phyloP scores from a whole-genome alignment of 2,113 vertebrate genomes.

The Scomber japonicus region DNA sequence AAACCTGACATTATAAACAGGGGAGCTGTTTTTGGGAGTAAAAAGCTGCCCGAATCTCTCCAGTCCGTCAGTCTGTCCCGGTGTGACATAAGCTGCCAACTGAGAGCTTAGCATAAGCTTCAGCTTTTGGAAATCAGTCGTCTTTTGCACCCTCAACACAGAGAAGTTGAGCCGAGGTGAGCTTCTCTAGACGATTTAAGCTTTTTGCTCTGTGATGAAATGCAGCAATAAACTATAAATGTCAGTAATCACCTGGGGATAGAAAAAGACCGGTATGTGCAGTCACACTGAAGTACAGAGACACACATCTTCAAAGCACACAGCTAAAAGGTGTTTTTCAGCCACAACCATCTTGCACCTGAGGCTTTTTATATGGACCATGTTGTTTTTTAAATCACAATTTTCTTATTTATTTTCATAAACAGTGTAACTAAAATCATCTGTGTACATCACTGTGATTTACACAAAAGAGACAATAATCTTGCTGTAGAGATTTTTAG shows the following conservation, averaged over 20 bases:
- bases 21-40: conserved; percentile 52
- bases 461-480: not conserved
- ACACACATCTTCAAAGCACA: conserved; percentile 34
- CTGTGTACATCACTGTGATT: not conserved
- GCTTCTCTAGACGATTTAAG: conserved; percentile 21
- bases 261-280: conserved; percentile 28
- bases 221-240: conserved; percentile 55
- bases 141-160: conserved; percentile 6
- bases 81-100: conserved; percentile 52
- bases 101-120: conserved; percentile 39
- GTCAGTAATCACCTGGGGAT: conserved; percentile 53
- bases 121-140: conserved; percentile 31
- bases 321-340: conserved; percentile 12
- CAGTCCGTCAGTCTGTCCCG: conserved; percentile 49
- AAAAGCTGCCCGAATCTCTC: conserved; percentile 50
- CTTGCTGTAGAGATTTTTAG: not conserved
- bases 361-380: not conserved
- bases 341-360: not conserved
- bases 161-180: conserved; percentile 34
- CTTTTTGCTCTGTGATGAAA: conserved; percentile 56
- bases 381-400: not conserved
- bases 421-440: not conserved
- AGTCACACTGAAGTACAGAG: conserved; percentile 19
- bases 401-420: not conserved
- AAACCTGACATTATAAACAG: conserved; percentile 81